These are phyloP conservation scores for Conomelus anceps DNA, from an alignment of 2,888 invertebrate genomes.

Conservation along the genomic window DNA sequence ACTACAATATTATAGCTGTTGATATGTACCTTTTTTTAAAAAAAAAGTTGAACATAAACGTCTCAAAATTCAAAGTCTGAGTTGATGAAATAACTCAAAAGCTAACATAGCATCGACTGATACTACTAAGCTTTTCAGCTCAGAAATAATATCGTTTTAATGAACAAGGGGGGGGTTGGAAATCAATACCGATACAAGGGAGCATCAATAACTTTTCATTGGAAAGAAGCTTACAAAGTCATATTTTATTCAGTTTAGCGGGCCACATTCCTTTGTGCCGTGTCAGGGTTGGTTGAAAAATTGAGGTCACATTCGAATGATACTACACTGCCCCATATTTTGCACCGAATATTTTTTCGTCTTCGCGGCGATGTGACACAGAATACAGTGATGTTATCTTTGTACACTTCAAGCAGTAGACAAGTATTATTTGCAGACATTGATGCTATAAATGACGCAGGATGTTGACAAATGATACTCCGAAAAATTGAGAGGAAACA, in stretches of 20 bases:
- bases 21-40: background rate
- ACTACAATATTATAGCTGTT: too few relatives aligned
- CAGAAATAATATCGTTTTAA: background rate
- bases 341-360: background rate
- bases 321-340: background rate
- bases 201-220: background rate
- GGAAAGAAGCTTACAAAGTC: background rate
- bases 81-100: background rate
- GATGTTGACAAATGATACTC: too few relatives aligned
- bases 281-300: background rate
- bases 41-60: background rate
- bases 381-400: background rate
- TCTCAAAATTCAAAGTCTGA: background rate
- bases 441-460: too few relatives aligned
- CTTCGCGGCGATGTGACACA: background rate
- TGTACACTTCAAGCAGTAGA: background rate
- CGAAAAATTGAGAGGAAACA: too few relatives aligned
- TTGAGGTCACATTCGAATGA: background rate
- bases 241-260: background rate
- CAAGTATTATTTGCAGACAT: too few relatives aligned
- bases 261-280: background rate
- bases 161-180: background rate
- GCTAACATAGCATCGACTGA: background rate
- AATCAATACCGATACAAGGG: background rate
- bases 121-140: background rate